These are phyloP conservation scores for Nemapogon koenigi DNA, from an alignment of 2,888 invertebrate species.

Conservation along the genomic window DNA sequence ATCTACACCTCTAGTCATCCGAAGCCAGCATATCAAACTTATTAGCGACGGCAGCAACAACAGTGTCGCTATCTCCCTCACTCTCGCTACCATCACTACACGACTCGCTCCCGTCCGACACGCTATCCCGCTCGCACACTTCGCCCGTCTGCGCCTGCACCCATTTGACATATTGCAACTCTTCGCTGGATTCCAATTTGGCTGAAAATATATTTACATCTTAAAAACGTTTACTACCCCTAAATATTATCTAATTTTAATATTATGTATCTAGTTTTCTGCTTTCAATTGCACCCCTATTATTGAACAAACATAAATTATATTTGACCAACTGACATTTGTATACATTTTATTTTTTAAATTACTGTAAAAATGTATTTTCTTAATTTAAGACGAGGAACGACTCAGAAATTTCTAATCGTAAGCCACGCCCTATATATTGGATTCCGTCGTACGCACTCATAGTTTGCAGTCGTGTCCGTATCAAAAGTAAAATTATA, in stretches of 20 bases:
- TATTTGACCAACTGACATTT: neutral
- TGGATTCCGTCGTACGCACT: too few relatives aligned
- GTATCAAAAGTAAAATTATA: too few relatives aligned
- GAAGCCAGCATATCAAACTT: slow-evolving; percentile 48
- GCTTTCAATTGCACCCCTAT: too few relatives aligned
- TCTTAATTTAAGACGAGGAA: too few relatives aligned
- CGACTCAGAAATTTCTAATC: too few relatives aligned
- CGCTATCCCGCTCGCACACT: slow-evolving; percentile 18
- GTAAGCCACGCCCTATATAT: too few relatives aligned
- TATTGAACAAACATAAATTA: too few relatives aligned
- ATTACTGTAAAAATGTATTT: too few relatives aligned
- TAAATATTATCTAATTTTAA: too few relatives aligned
- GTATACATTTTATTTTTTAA: neutral
- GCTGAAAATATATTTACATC: slow-evolving; percentile 50
- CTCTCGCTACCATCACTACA: slow-evolving; percentile 17
- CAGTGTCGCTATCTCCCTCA: slow-evolving; percentile 19
- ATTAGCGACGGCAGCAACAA: slow-evolving; percentile 35
- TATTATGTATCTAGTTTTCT: too few relatives aligned
- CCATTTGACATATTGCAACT: slow-evolving; percentile 69
- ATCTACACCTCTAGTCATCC: slow-evolving; percentile 20
- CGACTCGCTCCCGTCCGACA: slow-evolving; percentile 21
- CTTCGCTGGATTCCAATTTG: slow-evolving; percentile 66
- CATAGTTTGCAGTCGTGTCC: too few relatives aligned
- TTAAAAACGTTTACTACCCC: too few relatives aligned
- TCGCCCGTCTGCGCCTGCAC: slow-evolving; percentile 66